Conservation (phyloP, 37 sponge, comb jelly and placozoan genomes). For the Haliclona indistincta region DNA sequence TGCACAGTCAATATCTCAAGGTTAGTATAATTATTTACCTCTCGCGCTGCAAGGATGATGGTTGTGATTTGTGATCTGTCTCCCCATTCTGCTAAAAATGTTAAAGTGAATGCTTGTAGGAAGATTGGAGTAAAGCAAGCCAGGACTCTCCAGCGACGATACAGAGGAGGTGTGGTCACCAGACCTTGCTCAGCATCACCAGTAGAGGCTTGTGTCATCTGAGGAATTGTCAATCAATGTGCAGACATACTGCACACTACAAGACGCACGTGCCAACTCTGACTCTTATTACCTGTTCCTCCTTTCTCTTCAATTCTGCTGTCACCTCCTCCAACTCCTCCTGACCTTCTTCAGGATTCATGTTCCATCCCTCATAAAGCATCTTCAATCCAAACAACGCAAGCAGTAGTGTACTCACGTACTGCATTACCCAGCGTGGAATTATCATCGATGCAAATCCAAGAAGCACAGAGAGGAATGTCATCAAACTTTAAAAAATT, state of each 20-base stretch:
- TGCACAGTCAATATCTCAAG: too few relatives aligned
- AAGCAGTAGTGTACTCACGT: conserved; percentile 83
- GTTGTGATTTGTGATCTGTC: conserved; percentile 97
- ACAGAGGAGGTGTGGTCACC: conserved; percentile 34
- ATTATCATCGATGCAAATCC: conserved; percentile 90
- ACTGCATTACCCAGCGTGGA: conserved; percentile 80
- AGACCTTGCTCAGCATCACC: conserved; percentile 62
- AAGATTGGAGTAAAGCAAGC: conserved; percentile 70
- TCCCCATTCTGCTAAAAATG: conserved; percentile 99
- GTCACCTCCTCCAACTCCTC: conserved; percentile 96
- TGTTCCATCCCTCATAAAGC: conserved; percentile 95
- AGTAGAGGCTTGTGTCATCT: neutral
- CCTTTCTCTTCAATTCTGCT: conserved; percentile 87
- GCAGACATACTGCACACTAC: too few relatives aligned
- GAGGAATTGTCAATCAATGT: too few relatives aligned
- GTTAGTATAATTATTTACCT: too few relatives aligned
- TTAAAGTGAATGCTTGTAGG: conserved; percentile 94
- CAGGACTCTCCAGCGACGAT: conserved; percentile 39
- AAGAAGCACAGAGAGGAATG: conserved; percentile 75
- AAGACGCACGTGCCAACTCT: too few relatives aligned
- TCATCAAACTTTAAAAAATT: too few relatives aligned
- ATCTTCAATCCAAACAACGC: conserved; percentile 96
- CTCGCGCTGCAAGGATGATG: conserved; percentile 94
- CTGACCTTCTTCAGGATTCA: conserved; percentile 87
- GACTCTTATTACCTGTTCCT: conserved; percentile 69